Evolutionary conservation across 2,113 vertebrate species (phyloP).

Genomic region (Vanacampus margaritifer): DNA sequence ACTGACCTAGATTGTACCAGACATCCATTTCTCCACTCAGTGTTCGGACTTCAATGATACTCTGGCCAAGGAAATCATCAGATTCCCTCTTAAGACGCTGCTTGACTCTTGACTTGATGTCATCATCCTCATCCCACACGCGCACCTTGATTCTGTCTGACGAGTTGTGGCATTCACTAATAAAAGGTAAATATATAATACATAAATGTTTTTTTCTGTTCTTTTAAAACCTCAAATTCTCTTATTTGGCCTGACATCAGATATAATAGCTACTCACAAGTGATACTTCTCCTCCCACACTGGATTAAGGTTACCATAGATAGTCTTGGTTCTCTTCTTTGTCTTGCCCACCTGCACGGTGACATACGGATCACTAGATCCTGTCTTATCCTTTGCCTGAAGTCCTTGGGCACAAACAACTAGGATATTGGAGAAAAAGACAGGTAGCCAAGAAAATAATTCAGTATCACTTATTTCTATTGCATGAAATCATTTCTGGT

Average conservation of each 20-base stretch:
- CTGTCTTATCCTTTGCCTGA: slow-evolving; percentile 97
- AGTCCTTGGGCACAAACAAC: slow-evolving; percentile 95
- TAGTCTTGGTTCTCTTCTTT: slow-evolving; percentile 97
- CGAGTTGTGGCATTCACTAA: slow-evolving; percentile 98
- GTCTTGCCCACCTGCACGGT: slow-evolving; percentile 98
- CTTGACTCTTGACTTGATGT: slow-evolving; percentile 97
- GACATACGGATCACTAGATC: slow-evolving; percentile 96
- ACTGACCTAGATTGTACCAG: slow-evolving; percentile 97
- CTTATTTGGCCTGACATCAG: not conserved
- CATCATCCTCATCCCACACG: slow-evolving; percentile 98
- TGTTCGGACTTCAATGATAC: slow-evolving; percentile 96
- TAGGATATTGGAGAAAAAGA: slow-evolving; percentile 52
- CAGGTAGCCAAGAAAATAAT: not conserved
- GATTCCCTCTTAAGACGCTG: slow-evolving; percentile 96
- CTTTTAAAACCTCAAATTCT: not conserved
- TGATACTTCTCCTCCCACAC: slow-evolving; percentile 98
- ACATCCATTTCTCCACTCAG: slow-evolving; percentile 98
- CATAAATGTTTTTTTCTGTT: no score
- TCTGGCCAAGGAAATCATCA: slow-evolving; percentile 96
- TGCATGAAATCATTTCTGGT: no score
- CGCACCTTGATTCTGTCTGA: slow-evolving; percentile 97
- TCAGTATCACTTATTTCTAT: not conserved
- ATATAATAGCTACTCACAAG: slow-evolving; percentile 80
- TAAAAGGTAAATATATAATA: not conserved
- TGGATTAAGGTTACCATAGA: slow-evolving; percentile 96